Evolutionary conservation across 2,797 vertebrate species (phyloP).

Genomic region (Aeoliscus strigatus): DNA sequence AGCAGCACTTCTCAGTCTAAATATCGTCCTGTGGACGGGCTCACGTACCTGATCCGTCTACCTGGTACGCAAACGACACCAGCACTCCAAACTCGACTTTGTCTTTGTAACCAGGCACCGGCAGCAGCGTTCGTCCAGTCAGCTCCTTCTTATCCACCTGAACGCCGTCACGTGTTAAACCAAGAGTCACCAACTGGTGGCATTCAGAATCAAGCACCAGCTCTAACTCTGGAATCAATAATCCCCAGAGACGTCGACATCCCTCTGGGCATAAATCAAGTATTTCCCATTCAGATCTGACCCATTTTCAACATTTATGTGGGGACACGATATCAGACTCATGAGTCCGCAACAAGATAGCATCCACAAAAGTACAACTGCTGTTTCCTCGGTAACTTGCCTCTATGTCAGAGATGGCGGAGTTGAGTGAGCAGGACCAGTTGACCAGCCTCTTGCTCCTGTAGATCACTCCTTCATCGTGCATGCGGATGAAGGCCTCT

Average conservation of each 20-base stretch:
- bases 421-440: slow-evolving; percentile 92
- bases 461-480: slow-evolving; percentile 87
- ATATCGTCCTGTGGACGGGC: background rate
- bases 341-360: no score
- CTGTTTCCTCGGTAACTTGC: slow-evolving; percentile 29
- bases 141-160: slow-evolving; percentile 94
- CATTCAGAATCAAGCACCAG: no score
- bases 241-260: no score
- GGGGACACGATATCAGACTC: no score
- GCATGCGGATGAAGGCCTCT: slow-evolving; percentile 86
- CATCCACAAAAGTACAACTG: no score
- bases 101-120: slow-evolving; percentile 88
- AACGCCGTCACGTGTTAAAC: background rate
- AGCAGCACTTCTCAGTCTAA: background rate
- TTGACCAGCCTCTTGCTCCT: slow-evolving; percentile 91
- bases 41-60: slow-evolving; percentile 79
- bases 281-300: no score
- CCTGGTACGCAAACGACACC: slow-evolving; percentile 86
- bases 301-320: no score
- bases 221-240: no score
- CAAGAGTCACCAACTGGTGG: no score
- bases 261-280: no score
- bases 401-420: slow-evolving; percentile 91
- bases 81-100: slow-evolving; percentile 92
- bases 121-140: slow-evolving; percentile 80